Percentiles rank a stretch among this genome's conserved stretches.
phyloP scores from a whole-genome alignment of 2,113 vertebrate species.

The Struthidea cinerea region DNA sequence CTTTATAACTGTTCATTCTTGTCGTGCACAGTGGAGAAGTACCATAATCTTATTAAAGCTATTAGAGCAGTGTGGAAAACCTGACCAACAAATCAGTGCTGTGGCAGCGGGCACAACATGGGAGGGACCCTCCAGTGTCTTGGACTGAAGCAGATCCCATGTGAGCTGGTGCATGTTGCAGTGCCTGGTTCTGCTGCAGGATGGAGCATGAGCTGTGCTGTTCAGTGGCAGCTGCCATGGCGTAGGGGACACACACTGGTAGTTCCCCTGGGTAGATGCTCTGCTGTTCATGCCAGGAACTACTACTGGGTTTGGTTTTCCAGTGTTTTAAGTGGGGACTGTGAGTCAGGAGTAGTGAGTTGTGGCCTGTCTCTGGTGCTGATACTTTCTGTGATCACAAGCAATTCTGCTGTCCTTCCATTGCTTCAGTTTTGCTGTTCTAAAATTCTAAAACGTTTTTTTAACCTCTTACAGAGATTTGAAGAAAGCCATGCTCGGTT shows the following conservation, averaged over 20 bases:
- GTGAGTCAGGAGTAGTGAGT: neutral
- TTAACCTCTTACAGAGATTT: neutral
- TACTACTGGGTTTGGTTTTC: accelerated
- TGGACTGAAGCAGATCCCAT: neutral
- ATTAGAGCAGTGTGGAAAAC: neutral
- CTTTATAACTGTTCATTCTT: neutral
- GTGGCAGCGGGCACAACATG: neutral
- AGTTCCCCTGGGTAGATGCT: neutral
- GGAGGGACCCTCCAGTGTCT: neutral
- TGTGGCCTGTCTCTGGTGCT: neutral
- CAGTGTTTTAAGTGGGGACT: neutral
- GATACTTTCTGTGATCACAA: neutral
- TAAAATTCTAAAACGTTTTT: neutral
- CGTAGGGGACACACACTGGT: accelerated
- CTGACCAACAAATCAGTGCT: neutral
- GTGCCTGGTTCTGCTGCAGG: neutral
- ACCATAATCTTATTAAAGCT: neutral
- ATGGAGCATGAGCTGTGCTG: neutral
- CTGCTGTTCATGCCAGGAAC: neutral
- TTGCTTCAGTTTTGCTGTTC: neutral
- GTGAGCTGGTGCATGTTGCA: accelerated
- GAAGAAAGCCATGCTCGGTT: neutral
- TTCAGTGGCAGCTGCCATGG: neutral
- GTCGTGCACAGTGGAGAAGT: neutral
- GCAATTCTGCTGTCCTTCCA: neutral